Conservation (phyloP, 2,888 invertebrate genomes). For the Sinodicranocentrus sp. region DNA sequence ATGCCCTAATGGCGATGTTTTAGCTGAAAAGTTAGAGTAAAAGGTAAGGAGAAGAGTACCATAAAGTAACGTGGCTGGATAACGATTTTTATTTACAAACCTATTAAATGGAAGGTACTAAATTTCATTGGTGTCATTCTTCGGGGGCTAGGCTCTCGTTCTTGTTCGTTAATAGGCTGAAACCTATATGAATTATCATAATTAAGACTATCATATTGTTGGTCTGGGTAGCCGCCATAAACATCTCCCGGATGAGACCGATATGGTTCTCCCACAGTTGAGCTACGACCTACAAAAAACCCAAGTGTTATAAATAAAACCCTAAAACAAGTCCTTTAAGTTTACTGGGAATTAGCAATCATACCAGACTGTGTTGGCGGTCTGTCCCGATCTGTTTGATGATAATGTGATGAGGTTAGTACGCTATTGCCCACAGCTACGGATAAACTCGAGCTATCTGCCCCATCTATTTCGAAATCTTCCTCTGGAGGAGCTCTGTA, state of each 20-base stretch:
- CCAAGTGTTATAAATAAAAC: not conserved
- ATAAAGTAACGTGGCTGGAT: too few species aligned
- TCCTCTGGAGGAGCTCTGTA: conserved; percentile 42
- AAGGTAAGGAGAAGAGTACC: not conserved
- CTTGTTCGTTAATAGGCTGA: conserved; percentile 40
- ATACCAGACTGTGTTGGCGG: conserved; percentile 47
- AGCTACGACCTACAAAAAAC: conserved; percentile 46
- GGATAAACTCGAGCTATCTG: conserved; percentile 16
- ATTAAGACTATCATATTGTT: conserved; percentile 25
- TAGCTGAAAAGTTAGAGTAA: conserved; percentile 66
- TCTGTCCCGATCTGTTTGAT: conserved; percentile 24
- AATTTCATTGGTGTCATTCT: conserved; percentile 87
- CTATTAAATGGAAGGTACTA: conserved; percentile 86
- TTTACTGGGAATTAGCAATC: too few species aligned
- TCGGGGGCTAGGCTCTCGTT: conserved; percentile 47
- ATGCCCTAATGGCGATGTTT: conserved; percentile 75
- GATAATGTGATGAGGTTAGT: conserved; percentile 24
- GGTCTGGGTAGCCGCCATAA: conserved; percentile 21
- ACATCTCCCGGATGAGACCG: conserved; percentile 33
- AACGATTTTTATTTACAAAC: conserved; percentile 71
- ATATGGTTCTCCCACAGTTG: conserved; percentile 40
- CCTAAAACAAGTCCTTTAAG: not conserved
- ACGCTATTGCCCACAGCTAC: conserved; percentile 13
- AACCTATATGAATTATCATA: conserved; percentile 28
- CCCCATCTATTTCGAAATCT: conserved; percentile 46